These are phyloP conservation scores for Noctilio leporinus DNA, from an alignment of 2,113 vertebrate species.

Conservation along the genomic window DNA sequence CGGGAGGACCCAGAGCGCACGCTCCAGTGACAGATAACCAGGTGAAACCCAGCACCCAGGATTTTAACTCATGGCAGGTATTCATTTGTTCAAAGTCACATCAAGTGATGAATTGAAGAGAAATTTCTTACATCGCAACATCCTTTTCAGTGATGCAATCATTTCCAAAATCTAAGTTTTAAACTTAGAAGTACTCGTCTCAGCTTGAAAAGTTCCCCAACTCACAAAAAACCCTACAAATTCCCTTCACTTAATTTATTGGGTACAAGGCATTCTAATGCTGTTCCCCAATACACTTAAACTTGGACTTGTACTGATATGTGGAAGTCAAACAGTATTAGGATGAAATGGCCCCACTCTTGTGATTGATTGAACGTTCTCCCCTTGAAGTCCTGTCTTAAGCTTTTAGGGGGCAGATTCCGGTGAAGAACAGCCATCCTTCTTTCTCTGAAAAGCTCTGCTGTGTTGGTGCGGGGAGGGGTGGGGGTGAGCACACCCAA, in stretches of 20 bases:
- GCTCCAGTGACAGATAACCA: background rate
- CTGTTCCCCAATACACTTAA: background rate
- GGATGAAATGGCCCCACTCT: background rate
- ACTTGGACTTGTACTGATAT: background rate
- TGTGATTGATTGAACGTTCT: accelerated
- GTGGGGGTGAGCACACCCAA: background rate
- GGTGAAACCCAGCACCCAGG: background rate
- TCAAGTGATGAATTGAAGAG: background rate
- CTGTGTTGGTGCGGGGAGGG: background rate
- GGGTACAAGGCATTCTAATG: background rate
- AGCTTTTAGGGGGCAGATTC: background rate
- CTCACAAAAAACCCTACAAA: background rate
- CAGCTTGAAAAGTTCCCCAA: background rate
- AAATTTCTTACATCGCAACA: background rate
- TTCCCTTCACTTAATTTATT: background rate
- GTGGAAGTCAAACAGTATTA: background rate
- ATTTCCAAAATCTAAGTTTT: background rate
- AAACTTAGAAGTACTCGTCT: background rate
- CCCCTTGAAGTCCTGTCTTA: background rate
- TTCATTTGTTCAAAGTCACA: background rate
- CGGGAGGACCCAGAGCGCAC: background rate
- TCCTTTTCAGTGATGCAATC: background rate
- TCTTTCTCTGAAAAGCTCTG: background rate
- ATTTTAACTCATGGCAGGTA: background rate
- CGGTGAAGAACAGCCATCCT: background rate